phyloP scores from a whole-genome alignment of 2,797 vertebrate species.

The Diplodus puntazzo region DNA sequence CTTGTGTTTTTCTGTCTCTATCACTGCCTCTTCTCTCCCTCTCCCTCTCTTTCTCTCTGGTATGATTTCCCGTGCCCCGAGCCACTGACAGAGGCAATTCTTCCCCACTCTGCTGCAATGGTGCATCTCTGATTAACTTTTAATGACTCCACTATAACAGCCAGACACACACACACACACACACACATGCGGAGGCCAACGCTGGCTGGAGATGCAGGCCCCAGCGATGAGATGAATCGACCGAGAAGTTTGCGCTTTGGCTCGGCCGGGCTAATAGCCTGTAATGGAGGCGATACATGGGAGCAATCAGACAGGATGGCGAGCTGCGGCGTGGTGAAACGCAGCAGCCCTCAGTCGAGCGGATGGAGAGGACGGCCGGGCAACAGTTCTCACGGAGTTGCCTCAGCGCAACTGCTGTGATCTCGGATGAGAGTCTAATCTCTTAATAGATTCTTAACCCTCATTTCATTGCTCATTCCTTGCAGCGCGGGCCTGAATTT shows the following conservation, averaged over 20 bases:
- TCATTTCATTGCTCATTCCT: conserved; percentile 15
- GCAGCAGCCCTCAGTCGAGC: conserved; percentile 12
- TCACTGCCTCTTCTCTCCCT: conserved; percentile 47
- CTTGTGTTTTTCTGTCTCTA: conserved; percentile 72
- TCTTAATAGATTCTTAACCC: conserved; percentile 27
- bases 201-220: conserved; percentile 42
- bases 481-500: conserved; percentile 1
- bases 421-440: conserved; percentile 20
- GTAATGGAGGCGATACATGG: conserved; percentile 56
- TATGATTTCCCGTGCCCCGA: conserved; percentile 80
- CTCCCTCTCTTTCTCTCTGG: conserved; percentile 36
- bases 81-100: conserved; percentile 82
- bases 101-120: conserved; percentile 75
- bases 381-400: conserved; percentile 36
- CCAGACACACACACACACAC: conserved; percentile 52
- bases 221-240: conserved; percentile 49
- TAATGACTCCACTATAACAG: conserved; percentile 75
- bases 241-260: conserved; percentile 58
- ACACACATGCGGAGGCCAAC: conserved; percentile 35
- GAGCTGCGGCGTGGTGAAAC: conserved; percentile 29
- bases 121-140: conserved; percentile 82
- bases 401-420: conserved; percentile 24
- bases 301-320: conserved; percentile 36
- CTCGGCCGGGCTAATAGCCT: conserved; percentile 52
- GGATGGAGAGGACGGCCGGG: conserved; percentile 12